These are phyloP conservation scores for Lateolabrax maculatus DNA, from an alignment of 2,797 vertebrate species.

Conservation along the genomic window DNA sequence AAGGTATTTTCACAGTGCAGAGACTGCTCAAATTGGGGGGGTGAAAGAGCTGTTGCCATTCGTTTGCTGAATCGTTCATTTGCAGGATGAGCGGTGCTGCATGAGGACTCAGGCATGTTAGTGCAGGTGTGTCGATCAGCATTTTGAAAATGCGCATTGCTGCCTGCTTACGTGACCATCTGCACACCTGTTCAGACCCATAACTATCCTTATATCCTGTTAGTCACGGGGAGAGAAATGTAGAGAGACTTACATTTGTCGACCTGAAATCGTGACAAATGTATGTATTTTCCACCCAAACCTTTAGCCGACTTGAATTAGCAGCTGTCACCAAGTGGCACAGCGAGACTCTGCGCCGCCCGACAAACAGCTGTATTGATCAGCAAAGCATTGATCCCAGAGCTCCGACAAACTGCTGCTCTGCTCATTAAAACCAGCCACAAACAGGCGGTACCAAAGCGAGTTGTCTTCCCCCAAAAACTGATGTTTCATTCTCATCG, in stretches of 20 bases:
- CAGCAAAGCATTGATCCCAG: not conserved
- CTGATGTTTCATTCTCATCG: too few species aligned
- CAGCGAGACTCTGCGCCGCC: not conserved
- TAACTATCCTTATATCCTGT: too few species aligned
- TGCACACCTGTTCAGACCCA: too few species aligned
- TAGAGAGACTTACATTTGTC: too few species aligned
- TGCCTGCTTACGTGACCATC: too few species aligned
- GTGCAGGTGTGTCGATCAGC: constrained; percentile 11
- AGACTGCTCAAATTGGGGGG: not conserved
- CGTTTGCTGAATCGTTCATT: constrained; percentile 34
- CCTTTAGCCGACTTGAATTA: not conserved
- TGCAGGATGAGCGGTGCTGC: constrained; percentile 7
- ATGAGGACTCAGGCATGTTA: not conserved
- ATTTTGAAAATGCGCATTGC: not conserved
- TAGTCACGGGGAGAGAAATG: too few species aligned
- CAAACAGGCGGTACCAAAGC: not conserved
- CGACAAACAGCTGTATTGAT: not conserved
- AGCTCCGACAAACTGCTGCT: not conserved
- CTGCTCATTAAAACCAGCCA: not conserved
- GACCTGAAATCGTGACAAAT: too few species aligned
- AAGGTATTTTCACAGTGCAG: not conserved
- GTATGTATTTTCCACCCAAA: not conserved
- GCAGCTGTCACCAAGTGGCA: not conserved
- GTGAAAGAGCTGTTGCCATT: constrained; percentile 20
- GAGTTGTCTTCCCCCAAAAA: too few species aligned